Percentiles rank a stretch among this genome's conserved stretches.
Conservation (phyloP, 92 coral and sea anemone genomes). For the Phenganax subtilis region DNA sequence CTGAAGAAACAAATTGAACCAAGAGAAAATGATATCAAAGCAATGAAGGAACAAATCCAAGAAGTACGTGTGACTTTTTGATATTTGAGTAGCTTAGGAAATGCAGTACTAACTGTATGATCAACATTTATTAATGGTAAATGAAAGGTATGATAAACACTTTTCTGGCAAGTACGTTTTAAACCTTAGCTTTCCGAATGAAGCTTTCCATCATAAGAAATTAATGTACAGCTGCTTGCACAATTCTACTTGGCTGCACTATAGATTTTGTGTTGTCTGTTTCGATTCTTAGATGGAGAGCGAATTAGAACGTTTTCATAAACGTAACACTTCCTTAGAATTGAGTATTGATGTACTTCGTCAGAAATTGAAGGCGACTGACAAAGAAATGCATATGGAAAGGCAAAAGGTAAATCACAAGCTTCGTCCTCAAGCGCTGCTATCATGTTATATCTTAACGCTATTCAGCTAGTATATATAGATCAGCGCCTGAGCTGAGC, state of each 20-base stretch:
- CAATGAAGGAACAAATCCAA: conserved; percentile 98
- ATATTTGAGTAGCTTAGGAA: too few relatives aligned
- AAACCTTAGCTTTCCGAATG: too few relatives aligned
- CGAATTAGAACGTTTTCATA: conserved; percentile 96
- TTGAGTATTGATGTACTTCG: conserved; percentile 87
- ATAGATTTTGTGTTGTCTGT: neutral
- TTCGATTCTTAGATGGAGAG: conserved; percentile 78
- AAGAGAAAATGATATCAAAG: conserved; percentile 94
- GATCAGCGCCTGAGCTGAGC: too few relatives aligned
- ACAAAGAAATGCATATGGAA: conserved; percentile 96
- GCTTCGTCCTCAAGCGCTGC: neutral
- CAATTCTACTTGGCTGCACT: neutral
- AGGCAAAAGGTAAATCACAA: conserved; percentile 68
- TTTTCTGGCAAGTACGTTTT: too few relatives aligned
- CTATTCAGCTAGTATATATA: too few relatives aligned
- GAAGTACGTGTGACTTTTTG: conserved; percentile 55
- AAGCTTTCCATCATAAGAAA: too few relatives aligned
- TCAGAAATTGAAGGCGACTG: conserved; percentile 90
- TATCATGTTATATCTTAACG: too few relatives aligned
- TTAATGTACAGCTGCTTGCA: neutral
- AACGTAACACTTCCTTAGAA: conserved; percentile 91
- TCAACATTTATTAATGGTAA: neutral
- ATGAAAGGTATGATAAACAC: too few relatives aligned
- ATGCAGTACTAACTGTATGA: neutral
- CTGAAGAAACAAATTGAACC: conserved; percentile 97